phyloP scores from a whole-genome alignment of 2,888 invertebrate species.

The Philaethria dido region DNA sequence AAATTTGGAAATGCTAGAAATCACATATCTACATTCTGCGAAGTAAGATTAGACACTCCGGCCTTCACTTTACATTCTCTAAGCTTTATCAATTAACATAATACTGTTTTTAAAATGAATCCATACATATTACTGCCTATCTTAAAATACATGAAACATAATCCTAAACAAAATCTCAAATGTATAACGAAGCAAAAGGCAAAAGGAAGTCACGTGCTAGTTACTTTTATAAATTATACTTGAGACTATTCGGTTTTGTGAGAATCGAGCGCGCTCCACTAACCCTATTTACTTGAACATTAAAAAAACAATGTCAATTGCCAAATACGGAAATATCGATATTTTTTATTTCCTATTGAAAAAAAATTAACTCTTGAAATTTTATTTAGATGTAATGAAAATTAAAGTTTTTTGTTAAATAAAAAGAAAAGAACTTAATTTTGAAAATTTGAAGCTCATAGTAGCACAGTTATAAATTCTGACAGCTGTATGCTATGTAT shows the following conservation, averaged over 20 bases:
- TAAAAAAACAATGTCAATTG: constrained; percentile 23
- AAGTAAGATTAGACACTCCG: too few relatives aligned
- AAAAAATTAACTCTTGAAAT: too few relatives aligned
- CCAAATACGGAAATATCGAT: constrained; percentile 21
- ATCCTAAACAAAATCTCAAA: not conserved
- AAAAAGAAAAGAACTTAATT: not conserved
- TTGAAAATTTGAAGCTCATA: not conserved
- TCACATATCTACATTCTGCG: too few relatives aligned
- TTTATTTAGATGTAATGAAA: not conserved
- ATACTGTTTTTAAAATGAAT: too few relatives aligned
- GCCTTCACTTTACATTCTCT: too few relatives aligned
- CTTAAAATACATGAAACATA: not conserved
- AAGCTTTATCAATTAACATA: too few relatives aligned
- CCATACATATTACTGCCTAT: not conserved
- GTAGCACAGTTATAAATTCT: too few relatives aligned
- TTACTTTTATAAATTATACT: constrained; percentile 16
- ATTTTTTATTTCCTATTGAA: constrained; percentile 14
- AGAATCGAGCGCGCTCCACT: constrained; percentile 22
- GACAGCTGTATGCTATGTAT: not conserved
- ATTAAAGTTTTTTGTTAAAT: too few relatives aligned
- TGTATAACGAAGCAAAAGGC: not conserved
- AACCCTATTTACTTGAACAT: constrained; percentile 24
- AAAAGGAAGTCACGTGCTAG: constrained; percentile 27
- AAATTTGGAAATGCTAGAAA: too few relatives aligned
- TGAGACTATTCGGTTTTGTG: constrained; percentile 15